These are phyloP conservation scores for Megaceryle alcyon DNA, from an alignment of 2,797 vertebrate genomes.

Conservation along the genomic window DNA sequence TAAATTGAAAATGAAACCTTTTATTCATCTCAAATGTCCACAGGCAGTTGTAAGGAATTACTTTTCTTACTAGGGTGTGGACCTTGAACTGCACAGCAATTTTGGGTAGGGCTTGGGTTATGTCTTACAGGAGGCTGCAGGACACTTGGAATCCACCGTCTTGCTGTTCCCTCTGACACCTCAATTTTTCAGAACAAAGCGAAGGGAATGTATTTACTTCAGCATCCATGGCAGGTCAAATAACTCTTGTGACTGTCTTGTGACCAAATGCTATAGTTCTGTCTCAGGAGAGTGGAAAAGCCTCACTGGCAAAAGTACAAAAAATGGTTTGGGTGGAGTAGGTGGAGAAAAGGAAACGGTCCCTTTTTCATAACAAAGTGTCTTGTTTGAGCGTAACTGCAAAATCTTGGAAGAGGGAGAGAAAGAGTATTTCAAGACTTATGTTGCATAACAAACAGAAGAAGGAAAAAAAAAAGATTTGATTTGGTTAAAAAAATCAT, in stretches of 20 bases:
- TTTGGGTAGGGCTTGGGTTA: background rate
- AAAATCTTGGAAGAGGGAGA: background rate
- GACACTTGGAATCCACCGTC: rapidly evolving
- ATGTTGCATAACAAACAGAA: background rate
- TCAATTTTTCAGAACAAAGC: background rate
- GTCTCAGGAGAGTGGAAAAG: background rate
- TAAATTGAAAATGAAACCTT: background rate
- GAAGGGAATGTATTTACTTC: background rate
- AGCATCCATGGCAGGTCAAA: background rate
- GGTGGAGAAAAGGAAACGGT: background rate
- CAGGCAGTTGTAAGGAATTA: background rate
- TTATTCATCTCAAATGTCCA: background rate
- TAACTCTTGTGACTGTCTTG: background rate
- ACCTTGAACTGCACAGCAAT: rapidly evolving
- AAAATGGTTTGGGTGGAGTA: background rate
- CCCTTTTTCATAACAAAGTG: background rate
- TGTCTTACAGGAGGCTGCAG: background rate
- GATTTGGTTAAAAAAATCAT: background rate
- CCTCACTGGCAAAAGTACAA: background rate
- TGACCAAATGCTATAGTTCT: rapidly evolving
- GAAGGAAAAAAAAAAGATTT: background rate
- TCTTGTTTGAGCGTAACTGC: background rate
- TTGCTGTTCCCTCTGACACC: background rate
- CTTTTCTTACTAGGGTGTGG: background rate
- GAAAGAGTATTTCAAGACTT: background rate